phyloP scores from a whole-genome alignment of 2,113 vertebrate genomes.

The Chinchilla lanigera region DNA sequence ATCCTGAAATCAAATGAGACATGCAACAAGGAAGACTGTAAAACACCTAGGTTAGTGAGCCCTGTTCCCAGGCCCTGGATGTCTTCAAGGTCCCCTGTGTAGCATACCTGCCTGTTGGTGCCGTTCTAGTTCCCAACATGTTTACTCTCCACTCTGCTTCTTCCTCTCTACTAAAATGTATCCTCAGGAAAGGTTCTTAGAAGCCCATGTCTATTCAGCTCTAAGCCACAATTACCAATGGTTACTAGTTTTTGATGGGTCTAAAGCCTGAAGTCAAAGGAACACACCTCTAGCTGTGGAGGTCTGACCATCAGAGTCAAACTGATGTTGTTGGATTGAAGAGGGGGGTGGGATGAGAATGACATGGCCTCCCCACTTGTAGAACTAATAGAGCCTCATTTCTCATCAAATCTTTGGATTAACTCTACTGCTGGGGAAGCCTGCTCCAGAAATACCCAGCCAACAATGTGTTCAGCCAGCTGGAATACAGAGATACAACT shows the following conservation, averaged over 20 bases:
- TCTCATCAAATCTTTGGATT: background rate
- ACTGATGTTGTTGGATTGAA: background rate
- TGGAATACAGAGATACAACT: fast-evolving
- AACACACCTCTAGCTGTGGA: background rate
- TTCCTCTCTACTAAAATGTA: background rate
- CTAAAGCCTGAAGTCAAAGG: background rate
- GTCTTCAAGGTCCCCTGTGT: background rate
- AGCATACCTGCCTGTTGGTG: background rate
- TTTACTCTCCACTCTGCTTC: too few species aligned
- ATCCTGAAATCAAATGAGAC: background rate
- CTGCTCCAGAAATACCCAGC: background rate
- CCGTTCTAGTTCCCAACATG: background rate
- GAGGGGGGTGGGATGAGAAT: background rate
- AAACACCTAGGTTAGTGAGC: fast-evolving
- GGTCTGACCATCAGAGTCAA: background rate
- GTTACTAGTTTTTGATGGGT: background rate
- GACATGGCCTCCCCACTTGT: background rate
- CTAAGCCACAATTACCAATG: background rate
- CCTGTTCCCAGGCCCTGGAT: too few species aligned
- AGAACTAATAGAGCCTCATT: background rate
- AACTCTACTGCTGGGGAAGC: background rate
- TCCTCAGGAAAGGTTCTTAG: background rate
- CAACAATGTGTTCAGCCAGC: background rate
- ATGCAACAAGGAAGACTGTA: background rate
- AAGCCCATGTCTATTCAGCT: background rate